Percentiles rank a stretch among this genome's conserved stretches.
Evolutionary conservation across 1,140 invertebrate species (phyloP).

Genomic region (Lanistes nyassanus): DNA sequence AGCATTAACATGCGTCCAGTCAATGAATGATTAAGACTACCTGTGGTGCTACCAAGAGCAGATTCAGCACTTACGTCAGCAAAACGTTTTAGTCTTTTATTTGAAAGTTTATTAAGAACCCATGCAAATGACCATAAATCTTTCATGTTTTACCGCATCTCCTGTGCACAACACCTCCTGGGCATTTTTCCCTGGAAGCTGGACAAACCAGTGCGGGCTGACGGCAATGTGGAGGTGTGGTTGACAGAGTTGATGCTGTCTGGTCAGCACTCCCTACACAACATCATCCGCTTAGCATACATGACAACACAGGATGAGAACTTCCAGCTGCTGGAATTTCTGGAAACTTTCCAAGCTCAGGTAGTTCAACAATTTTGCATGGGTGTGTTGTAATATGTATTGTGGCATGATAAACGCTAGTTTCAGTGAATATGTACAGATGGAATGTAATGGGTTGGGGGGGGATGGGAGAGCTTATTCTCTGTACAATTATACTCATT

Average conservation of each 20-base stretch:
- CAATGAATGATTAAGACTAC: no score
- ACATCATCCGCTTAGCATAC: conserved; percentile 86
- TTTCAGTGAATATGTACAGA: no score
- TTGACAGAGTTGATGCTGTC: conserved; percentile 88
- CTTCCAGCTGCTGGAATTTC: conserved; percentile 84
- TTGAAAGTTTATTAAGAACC: no score
- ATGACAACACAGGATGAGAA: conserved; percentile 83
- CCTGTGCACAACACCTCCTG: no score
- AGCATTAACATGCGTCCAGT: not conserved
- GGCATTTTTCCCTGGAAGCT: conserved; percentile 70
- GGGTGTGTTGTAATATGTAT: not conserved
- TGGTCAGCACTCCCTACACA: conserved; percentile 90
- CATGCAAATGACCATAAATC: no score
- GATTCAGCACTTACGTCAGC: no score
- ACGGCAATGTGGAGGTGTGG: conserved; percentile 96
- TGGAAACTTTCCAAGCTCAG: conserved; percentile 92
- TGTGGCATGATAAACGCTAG: no score
- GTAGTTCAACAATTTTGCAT: conserved; percentile 65
- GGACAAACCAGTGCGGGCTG: conserved; percentile 87
- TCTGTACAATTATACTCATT: not conserved
- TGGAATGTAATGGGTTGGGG: not conserved
- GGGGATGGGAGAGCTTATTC: not conserved
- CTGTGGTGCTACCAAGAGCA: no score
- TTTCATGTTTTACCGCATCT: no score
- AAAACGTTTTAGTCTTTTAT: no score